Percentiles rank a stretch among this genome's conserved stretches.
Evolutionary conservation across 1,140 invertebrate species (phyloP).

Genomic region (Hyles euphorbiae): DNA sequence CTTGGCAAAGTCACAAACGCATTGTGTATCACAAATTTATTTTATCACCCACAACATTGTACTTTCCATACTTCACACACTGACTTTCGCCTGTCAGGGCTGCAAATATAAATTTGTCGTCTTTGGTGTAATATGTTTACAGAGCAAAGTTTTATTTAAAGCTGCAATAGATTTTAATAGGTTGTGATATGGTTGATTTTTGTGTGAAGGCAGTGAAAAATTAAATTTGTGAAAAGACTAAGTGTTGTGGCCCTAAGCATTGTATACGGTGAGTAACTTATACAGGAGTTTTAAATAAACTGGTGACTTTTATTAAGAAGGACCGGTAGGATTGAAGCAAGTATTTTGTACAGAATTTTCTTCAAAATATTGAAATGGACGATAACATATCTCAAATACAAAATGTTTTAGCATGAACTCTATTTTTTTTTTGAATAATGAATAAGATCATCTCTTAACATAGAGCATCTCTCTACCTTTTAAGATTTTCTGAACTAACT

Average conservation of each 20-base stretch:
- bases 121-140: slow-evolving; percentile 14
- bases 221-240: slow-evolving; percentile 11
- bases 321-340: too few species aligned
- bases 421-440: too few species aligned
- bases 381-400: too few species aligned
- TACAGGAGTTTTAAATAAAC: too few species aligned
- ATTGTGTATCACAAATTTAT: slow-evolving; percentile 7
- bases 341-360: too few species aligned
- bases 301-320: too few species aligned
- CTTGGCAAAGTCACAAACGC: slow-evolving; percentile 33
- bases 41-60: background rate
- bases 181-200: slow-evolving; percentile 3
- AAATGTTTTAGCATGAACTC: too few species aligned
- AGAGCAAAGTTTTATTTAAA: slow-evolving; percentile 4
- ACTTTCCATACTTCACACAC: background rate
- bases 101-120: slow-evolving; percentile 10
- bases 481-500: too few species aligned
- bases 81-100: background rate
- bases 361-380: too few species aligned
- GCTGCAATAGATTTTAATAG: background rate
- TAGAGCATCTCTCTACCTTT: too few species aligned
- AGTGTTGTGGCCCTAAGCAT: slow-evolving; percentile 19
- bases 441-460: too few species aligned
- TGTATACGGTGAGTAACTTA: background rate
- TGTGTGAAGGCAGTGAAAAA: background rate